phyloP scores from a whole-genome alignment of 2,113 vertebrate genomes.

The Phoenicopterus ruber region DNA sequence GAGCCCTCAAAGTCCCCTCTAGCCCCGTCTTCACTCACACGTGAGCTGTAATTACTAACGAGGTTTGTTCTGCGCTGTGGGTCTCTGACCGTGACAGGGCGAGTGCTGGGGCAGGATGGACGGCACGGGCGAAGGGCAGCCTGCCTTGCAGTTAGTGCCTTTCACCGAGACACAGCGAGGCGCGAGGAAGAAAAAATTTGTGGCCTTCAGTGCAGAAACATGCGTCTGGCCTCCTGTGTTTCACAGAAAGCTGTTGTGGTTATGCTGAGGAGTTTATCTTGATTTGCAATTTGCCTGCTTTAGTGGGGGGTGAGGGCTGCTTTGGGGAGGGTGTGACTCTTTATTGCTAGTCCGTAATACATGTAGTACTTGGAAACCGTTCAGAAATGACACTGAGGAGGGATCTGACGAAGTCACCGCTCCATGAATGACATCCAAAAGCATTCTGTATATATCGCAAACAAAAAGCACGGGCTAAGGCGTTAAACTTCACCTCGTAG shows the following conservation, averaged over 20 bases:
- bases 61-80: not conserved
- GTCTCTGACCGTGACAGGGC: accelerated
- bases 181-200: not conserved
- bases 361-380: not conserved
- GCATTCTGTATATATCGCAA: accelerated
- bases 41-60: accelerated
- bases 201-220: not conserved
- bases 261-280: not conserved
- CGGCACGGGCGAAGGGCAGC: not conserved
- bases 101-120: not conserved
- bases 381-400: not conserved
- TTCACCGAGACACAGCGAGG: accelerated
- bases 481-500: not conserved
- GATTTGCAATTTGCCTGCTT: accelerated
- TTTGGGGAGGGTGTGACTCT: not conserved
- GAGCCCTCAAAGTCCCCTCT: not conserved
- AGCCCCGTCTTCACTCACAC: accelerated
- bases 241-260: accelerated
- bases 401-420: not conserved
- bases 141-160: not conserved
- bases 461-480: not conserved
- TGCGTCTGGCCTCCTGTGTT: not conserved
- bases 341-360: accelerated
- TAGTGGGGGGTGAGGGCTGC: no score
- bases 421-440: accelerated